These are phyloP conservation scores for Macrobrachium rosenbergii DNA, from an alignment of 1,140 invertebrate species.

Conservation along the genomic window DNA sequence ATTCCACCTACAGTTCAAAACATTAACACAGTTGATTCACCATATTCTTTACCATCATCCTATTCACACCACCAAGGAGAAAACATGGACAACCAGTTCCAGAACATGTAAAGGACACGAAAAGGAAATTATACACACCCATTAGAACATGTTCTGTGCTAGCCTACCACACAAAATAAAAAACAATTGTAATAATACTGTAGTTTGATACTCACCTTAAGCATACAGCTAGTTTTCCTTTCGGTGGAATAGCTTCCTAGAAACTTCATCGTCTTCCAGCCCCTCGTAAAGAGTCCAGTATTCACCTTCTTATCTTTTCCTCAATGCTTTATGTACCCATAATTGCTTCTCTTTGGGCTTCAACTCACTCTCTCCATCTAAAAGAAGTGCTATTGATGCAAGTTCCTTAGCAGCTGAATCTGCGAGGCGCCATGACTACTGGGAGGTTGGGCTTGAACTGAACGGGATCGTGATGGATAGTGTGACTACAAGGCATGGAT, in stretches of 20 bases:
- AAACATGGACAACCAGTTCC: neutral
- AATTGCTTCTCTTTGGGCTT: conserved; percentile 28
- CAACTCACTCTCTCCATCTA: conserved; percentile 22
- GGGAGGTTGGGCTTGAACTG: too few relatives aligned
- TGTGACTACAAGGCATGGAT: too few relatives aligned
- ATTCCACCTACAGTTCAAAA: conserved; percentile 21
- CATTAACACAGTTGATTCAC: conserved; percentile 2
- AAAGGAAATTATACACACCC: neutral
- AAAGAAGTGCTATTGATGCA: too few relatives aligned
- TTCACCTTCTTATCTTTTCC: conserved; percentile 26
- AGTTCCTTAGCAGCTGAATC: too few relatives aligned
- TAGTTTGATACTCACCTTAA: neutral
- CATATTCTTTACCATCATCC: conserved; percentile 17
- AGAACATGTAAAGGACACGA: neutral
- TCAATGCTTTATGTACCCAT: conserved; percentile 28
- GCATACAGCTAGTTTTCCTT: conserved; percentile 26
- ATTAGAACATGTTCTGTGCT: neutral
- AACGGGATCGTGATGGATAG: too few relatives aligned
- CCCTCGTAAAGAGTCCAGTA: conserved; percentile 32
- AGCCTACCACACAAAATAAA: neutral
- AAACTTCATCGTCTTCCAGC: conserved; percentile 16
- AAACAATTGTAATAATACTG: neutral
- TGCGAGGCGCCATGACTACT: too few relatives aligned
- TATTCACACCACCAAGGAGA: neutral
- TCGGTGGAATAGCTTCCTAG: neutral